A percentile compares a stretch with the other conserved stretches of the same genome.
Conservation (phyloP, 2,797 vertebrate species). For the Aphelocoma californica region DNA sequence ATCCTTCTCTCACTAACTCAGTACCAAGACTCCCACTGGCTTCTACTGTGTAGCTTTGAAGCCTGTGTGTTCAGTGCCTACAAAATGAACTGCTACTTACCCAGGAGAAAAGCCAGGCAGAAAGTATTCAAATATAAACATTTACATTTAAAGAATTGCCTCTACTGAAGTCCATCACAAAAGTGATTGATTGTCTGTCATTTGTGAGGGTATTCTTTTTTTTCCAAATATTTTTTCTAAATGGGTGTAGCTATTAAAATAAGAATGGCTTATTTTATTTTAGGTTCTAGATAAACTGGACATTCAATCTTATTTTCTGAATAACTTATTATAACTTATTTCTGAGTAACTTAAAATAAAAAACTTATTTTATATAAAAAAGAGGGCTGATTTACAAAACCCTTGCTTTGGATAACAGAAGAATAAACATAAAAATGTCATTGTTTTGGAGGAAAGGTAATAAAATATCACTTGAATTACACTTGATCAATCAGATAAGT, state of each 20-base stretch:
- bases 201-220: not conserved
- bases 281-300: not conserved
- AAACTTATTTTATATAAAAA: not conserved
- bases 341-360: not conserved
- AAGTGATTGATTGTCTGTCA: not conserved
- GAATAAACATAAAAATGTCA: not conserved
- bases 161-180: not conserved
- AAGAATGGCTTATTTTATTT: not conserved
- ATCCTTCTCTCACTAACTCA: not conserved
- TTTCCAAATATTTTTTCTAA: not conserved
- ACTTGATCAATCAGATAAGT: not conserved
- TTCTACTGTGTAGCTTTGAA: constrained; percentile 15
- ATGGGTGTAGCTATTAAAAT: not conserved
- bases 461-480: not conserved
- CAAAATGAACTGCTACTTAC: not conserved
- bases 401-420: not conserved
- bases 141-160: constrained; percentile 5
- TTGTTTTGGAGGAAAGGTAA: not conserved
- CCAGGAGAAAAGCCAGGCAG: constrained; percentile 21
- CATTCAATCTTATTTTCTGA: not conserved
- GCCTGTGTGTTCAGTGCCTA: not conserved
- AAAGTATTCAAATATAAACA: constrained; percentile 26
- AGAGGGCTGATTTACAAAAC: not conserved
- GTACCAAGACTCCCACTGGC: constrained; percentile 28
- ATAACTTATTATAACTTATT: too few relatives aligned